A percentile compares a stretch with the other conserved stretches of the same genome.
Conservation (phyloP, 1,140 invertebrate species). For the Bombus sibiricus region DNA sequence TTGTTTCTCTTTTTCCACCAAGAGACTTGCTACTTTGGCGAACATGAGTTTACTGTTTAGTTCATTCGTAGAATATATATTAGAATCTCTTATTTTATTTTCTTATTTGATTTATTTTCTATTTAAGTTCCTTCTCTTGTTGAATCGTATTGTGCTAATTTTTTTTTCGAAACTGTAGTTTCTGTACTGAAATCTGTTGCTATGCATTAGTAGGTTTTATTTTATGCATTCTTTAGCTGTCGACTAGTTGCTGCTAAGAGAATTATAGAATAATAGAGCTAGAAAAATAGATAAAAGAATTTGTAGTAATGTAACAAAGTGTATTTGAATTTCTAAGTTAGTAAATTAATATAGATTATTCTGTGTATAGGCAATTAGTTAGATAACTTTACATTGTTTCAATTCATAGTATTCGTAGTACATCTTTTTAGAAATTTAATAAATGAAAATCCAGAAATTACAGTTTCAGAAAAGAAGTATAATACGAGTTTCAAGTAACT, state of each 20-base stretch:
- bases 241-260: no score
- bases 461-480: background rate
- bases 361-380: background rate
- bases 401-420: background rate
- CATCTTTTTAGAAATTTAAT: background rate
- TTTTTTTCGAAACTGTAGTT: background rate
- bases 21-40: slow-evolving; percentile 14
- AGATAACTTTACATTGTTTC: background rate
- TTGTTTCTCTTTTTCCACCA: no score
- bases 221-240: background rate
- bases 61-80: no score
- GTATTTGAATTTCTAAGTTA: background rate
- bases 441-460: background rate
- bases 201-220: background rate
- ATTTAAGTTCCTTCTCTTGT: background rate
- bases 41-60: background rate
- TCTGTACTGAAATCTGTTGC: background rate
- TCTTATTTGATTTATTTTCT: background rate
- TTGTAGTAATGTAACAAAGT: background rate
- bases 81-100: no score
- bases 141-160: background rate
- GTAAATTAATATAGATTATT: no score
- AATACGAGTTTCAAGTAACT: background rate
- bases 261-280: no score
- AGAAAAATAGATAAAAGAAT: background rate